phyloP scores from a whole-genome alignment of 2,113 vertebrate genomes.

The Rynchops niger region DNA sequence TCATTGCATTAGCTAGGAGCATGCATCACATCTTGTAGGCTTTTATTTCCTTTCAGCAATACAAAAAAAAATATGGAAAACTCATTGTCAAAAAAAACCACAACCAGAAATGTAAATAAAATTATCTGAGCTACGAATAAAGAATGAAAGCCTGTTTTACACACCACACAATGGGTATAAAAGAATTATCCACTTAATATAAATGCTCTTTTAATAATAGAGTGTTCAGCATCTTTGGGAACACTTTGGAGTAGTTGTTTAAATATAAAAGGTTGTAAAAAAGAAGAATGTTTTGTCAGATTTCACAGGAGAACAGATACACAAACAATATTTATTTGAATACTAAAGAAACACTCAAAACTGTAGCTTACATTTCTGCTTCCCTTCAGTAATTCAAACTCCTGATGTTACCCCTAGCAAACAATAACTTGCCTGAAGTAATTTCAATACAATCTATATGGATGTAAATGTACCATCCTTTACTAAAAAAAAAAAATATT shows the following conservation, averaged over 20 bases:
- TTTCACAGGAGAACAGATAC: not conserved
- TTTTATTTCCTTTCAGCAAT: not conserved
- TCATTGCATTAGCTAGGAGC: not conserved
- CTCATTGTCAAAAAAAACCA: not conserved
- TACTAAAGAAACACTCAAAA: not conserved
- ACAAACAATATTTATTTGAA: not conserved
- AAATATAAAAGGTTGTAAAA: not conserved
- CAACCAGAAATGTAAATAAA: not conserved
- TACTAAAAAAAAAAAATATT: not conserved
- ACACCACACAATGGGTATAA: not conserved
- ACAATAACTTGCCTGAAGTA: not conserved
- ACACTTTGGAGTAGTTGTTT: not conserved
- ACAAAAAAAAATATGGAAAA: not conserved
- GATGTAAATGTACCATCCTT: not conserved
- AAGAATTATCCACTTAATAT: not conserved
- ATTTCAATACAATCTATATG: not conserved
- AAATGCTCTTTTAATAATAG: not conserved
- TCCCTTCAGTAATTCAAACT: not conserved
- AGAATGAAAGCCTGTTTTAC: not conserved
- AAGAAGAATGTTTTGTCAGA: not conserved
- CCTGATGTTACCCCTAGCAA: not conserved
- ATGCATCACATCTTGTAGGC: not conserved
- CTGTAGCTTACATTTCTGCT: not conserved
- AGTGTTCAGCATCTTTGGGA: not conserved
- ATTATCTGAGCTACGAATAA: not conserved